Conservation (phyloP, 2,888 invertebrate genomes). For the Sesamia inferens region DNA sequence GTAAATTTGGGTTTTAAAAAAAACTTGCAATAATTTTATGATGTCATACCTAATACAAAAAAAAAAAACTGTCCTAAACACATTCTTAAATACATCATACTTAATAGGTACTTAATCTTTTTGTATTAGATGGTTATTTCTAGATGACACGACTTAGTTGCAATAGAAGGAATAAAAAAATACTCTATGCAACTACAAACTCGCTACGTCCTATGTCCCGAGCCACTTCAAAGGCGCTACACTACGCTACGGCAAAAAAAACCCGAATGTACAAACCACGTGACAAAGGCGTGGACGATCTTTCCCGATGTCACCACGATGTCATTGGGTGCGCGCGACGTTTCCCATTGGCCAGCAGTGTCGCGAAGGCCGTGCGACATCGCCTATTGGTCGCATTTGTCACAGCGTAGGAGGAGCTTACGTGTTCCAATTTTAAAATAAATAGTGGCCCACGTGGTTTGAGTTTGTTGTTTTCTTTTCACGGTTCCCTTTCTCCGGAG, state of each 20-base stretch:
- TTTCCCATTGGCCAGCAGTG: constrained; percentile 80
- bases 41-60: too few species aligned
- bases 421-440: constrained; percentile 77
- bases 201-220: neutral
- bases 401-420: constrained; percentile 79
- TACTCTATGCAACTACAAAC: neutral
- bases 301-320: constrained; percentile 84
- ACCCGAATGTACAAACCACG: constrained; percentile 68
- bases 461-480: constrained; percentile 25
- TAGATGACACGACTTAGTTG: too few species aligned
- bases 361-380: constrained; percentile 87
- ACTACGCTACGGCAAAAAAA: constrained; percentile 30
- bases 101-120: too few species aligned
- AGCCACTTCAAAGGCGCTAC: constrained; percentile 5
- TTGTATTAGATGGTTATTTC: neutral
- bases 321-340: constrained; percentile 86
- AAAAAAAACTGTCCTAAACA: neutral
- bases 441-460: constrained; percentile 57
- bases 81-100: neutral
- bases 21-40: too few species aligned
- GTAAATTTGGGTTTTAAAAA: too few species aligned
- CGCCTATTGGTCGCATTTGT: constrained; percentile 84
- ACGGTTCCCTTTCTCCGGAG: neutral
- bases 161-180: too few species aligned
- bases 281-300: constrained; percentile 82